A percentile compares a stretch with the other conserved stretches of the same genome.
Evolutionary conservation across 2,113 vertebrate species (phyloP).

Genomic region (Paramormyrops kingsleyae): DNA sequence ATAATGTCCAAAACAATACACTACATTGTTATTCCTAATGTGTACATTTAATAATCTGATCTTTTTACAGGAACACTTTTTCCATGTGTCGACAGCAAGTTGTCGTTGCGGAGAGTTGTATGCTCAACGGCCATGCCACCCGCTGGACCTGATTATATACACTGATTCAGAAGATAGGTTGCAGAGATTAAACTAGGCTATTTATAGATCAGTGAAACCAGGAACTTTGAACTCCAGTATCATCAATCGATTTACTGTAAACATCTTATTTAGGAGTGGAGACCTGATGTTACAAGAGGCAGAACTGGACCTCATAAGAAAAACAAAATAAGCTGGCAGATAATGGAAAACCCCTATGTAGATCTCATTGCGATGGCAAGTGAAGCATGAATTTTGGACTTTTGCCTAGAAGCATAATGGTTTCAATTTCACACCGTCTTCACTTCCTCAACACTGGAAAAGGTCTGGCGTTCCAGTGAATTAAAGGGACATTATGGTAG

Average conservation of each 20-base stretch:
- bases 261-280: not conserved
- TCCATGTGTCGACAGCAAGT: not conserved
- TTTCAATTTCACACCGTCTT: not conserved
- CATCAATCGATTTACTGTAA: not conserved
- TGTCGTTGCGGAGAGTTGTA: not conserved
- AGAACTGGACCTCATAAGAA: not conserved
- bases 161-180: not conserved
- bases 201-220: not conserved
- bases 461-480: not conserved
- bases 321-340: not conserved
- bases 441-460: not conserved
- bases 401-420: slow-evolving; percentile 13
- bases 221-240: not conserved
- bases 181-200: not conserved
- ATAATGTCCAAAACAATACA: not conserved
- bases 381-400: slow-evolving; percentile 14
- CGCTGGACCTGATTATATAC: not conserved
- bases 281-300: not conserved
- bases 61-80: not conserved
- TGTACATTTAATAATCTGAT: not conserved
- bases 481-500: not conserved
- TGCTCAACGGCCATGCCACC: not conserved
- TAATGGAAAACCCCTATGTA: not conserved
- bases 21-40: not conserved
- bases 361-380: not conserved